These are phyloP conservation scores for Notospermus geniculatus DNA, from an alignment of 1,140 invertebrate genomes.

Conservation along the genomic window DNA sequence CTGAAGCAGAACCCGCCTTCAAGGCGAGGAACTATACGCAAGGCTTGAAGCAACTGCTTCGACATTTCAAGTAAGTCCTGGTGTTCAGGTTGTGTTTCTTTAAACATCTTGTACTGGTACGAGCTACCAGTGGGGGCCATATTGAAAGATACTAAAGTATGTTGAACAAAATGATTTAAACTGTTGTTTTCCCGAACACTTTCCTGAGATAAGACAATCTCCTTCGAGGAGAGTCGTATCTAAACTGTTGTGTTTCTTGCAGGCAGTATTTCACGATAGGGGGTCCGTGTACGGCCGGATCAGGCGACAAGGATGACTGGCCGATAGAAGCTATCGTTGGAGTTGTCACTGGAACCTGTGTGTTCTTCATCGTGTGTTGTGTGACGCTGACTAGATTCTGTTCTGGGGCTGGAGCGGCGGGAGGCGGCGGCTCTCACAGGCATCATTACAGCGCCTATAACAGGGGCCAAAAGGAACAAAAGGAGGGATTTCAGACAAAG, in stretches of 20 bases:
- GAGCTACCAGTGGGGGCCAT: too few relatives aligned
- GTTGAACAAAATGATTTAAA: too few relatives aligned
- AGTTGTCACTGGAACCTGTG: neutral
- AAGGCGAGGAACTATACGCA: too few relatives aligned
- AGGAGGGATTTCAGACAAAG: neutral
- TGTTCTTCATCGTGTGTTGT: slow-evolving; percentile 8
- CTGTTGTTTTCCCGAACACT: too few relatives aligned
- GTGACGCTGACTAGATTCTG: slow-evolving; percentile 9
- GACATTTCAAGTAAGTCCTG: too few relatives aligned
- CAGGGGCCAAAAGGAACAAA: neutral
- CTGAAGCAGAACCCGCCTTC: too few relatives aligned
- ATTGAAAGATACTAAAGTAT: too few relatives aligned
- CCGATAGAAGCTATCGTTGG: slow-evolving; percentile 3
- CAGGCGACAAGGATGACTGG: neutral
- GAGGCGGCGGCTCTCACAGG: neutral
- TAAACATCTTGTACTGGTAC: too few relatives aligned
- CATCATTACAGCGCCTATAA: neutral
- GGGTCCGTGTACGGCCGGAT: neutral
- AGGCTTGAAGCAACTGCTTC: too few relatives aligned
- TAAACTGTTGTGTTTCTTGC: neutral
- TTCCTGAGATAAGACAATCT: too few relatives aligned
- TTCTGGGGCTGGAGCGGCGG: neutral
- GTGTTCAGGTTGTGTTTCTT: too few relatives aligned
- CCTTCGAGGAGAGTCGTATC: too few relatives aligned
- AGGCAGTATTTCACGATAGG: neutral